These are phyloP conservation scores for Eubasilissa regina DNA, from an alignment of 1,140 invertebrate species.

Conservation along the genomic window DNA sequence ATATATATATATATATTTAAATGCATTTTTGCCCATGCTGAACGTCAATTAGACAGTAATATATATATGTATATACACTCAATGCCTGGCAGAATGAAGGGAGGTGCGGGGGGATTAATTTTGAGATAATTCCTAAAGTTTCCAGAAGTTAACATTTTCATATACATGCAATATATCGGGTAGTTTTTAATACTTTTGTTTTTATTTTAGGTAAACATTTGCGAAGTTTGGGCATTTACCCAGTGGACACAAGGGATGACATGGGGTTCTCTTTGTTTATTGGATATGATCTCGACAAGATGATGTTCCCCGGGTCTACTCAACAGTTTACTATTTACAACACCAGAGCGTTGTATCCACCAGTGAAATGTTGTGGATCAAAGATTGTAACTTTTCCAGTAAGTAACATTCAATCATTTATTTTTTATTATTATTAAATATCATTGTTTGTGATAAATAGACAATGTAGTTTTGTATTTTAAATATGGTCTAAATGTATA, in stretches of 20 bases:
- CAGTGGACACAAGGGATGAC: slow-evolving; percentile 71
- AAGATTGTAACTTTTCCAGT: slow-evolving; percentile 67
- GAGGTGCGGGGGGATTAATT: not conserved
- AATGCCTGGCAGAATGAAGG: too few species aligned
- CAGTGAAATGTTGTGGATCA: slow-evolving; percentile 67
- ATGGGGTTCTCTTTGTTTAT: slow-evolving; percentile 69
- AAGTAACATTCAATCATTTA: slow-evolving; percentile 22
- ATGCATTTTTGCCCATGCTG: too few species aligned
- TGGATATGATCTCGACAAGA: slow-evolving; percentile 69
- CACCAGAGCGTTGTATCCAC: slow-evolving; percentile 68
- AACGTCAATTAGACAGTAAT: too few species aligned
- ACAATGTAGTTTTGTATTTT: too few species aligned
- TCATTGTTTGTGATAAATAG: too few species aligned
- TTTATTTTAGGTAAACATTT: slow-evolving; percentile 69
- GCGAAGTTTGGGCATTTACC: slow-evolving; percentile 65
- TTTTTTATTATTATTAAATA: too few species aligned
- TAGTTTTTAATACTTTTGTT: slow-evolving; percentile 16
- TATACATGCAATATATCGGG: too few species aligned
- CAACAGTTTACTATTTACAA: slow-evolving; percentile 67
- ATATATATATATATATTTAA: too few species aligned
- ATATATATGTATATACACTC: too few species aligned
- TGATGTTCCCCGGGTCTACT: slow-evolving; percentile 68
- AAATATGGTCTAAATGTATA: too few species aligned
- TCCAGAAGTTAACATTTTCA: not conserved
- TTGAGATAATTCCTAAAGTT: too few species aligned